Conservation (phyloP, 1,140 invertebrate species). For the Drosophila guanche region DNA sequence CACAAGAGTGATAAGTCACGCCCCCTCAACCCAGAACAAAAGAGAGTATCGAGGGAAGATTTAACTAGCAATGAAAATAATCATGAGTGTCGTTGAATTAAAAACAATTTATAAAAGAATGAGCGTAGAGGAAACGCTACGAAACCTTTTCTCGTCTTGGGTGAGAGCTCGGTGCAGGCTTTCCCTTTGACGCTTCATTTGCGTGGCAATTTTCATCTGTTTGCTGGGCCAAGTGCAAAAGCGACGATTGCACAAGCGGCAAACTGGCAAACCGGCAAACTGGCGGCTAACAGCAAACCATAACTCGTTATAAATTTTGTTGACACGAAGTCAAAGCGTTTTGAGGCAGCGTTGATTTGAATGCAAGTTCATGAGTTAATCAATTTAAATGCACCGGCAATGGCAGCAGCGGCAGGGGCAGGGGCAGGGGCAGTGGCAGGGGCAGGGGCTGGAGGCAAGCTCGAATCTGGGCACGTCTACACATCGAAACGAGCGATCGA, state of each 20-base stretch:
- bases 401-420: constrained; percentile 17
- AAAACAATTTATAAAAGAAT: too few relatives aligned
- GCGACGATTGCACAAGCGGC: constrained; percentile 39
- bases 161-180: too few relatives aligned
- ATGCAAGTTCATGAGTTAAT: constrained; percentile 79
- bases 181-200: constrained; percentile 5
- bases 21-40: constrained; percentile 1
- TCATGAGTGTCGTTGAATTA: too few relatives aligned
- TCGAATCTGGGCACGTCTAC: constrained; percentile 25
- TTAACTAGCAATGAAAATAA: too few relatives aligned
- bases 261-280: neutral
- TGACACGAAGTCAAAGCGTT: constrained; percentile 77
- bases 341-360: constrained; percentile 69
- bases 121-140: too few relatives aligned
- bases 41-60: too few relatives aligned
- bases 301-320: constrained; percentile 74
- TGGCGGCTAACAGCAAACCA: constrained; percentile 16
- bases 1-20: neutral
- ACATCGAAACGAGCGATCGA: constrained; percentile 19
- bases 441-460: neutral
- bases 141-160: too few relatives aligned
- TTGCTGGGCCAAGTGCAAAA: constrained; percentile 47
- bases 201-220: constrained; percentile 40
- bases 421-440: neutral
- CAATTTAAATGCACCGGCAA: constrained; percentile 66